These are phyloP conservation scores for Hypolimnas misippus DNA, from an alignment of 2,888 invertebrate genomes.

Conservation along the genomic window DNA sequence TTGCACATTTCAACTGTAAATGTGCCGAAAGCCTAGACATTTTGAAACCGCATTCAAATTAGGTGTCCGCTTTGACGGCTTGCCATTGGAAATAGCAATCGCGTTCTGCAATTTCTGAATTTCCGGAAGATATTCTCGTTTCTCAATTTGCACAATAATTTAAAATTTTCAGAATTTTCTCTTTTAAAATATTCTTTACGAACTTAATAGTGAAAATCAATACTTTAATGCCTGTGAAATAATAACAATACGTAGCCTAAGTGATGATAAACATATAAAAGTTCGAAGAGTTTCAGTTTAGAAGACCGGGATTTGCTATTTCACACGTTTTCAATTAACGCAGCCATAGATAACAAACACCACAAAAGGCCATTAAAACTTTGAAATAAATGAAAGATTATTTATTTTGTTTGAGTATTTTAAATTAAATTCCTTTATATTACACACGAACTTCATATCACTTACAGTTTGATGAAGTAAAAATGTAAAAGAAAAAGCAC, in stretches of 20 bases:
- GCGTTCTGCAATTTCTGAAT: slow-evolving; percentile 36
- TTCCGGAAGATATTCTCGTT: slow-evolving; percentile 22
- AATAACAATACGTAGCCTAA: too few relatives aligned
- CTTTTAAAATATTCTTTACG: too few relatives aligned
- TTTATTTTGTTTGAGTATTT: too few relatives aligned
- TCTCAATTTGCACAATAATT: slow-evolving; percentile 13
- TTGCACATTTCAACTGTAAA: slow-evolving; percentile 18
- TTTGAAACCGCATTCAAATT: slow-evolving; percentile 41
- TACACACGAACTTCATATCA: too few relatives aligned
- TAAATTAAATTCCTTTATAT: too few relatives aligned
- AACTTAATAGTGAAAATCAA: too few relatives aligned
- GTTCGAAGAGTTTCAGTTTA: slow-evolving; percentile 4
- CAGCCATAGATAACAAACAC: slow-evolving; percentile 7
- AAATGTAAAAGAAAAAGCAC: too few relatives aligned
- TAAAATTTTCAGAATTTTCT: too few relatives aligned
- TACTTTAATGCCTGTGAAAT: too few relatives aligned
- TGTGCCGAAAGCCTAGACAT: slow-evolving; percentile 27
- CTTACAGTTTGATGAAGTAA: too few relatives aligned
- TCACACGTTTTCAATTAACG: slow-evolving; percentile 12
- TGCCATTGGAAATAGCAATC: slow-evolving; percentile 37
- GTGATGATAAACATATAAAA: too few relatives aligned
- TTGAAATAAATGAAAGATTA: background rate
- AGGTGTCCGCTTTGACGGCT: slow-evolving; percentile 31
- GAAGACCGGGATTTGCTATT: background rate
- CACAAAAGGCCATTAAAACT: background rate